Base-by-base conservation (phyloP, 2,888 invertebrate species). In the Ophion costatus region DNA sequence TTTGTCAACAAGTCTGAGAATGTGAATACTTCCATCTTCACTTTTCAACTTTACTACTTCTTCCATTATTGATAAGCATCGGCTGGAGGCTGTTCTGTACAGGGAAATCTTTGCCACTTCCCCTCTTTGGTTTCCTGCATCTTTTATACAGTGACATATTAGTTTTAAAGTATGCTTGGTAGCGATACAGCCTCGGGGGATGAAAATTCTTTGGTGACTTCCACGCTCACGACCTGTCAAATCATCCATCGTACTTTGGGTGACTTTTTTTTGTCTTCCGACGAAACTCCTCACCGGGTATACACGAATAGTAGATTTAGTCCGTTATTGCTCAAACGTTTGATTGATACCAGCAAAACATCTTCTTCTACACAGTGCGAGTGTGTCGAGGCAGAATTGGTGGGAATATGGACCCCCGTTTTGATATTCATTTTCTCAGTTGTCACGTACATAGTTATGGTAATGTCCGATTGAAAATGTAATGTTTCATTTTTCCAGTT, bases 221-320 rank as follows among this genome's bases (percentile, higher is more conserved):
- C 57, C 51, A 14, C 14, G 59, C 29, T 77, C 66, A 69, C 59
- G n/a, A 33, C 51, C 14, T 22, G 20, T 29, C 59, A 69, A 24
- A 45, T 33, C 76, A 76, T 77, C 42, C 71, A 77, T 82, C 64
- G 29, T 70, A 63, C 42, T 64, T 75, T 81, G 14, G 56, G 51
- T 59, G 33, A 45, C 45, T 42, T 59, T 67, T 67, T 66, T 64
- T 64, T 56, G 20, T 66, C 69, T 29, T 14, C 10, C 14, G 14
- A 17, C 45, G 1, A 45, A 75, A 77, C 51, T 70, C 14, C 63
- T 22, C 33, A 3, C 7, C 61, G 20, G 70, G 22, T 33, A 51
- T 51, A 45, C 51, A 57, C 22, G 20, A n/a, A 71, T 22, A 57
- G 20, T 38, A 17, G n/a, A 20, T 45, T 57, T 14, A 61, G 42